A percentile compares a stretch with the other conserved stretches of the same genome.
Conservation (phyloP, 1,140 invertebrate genomes). For the Oncopodura yosiiana region DNA sequence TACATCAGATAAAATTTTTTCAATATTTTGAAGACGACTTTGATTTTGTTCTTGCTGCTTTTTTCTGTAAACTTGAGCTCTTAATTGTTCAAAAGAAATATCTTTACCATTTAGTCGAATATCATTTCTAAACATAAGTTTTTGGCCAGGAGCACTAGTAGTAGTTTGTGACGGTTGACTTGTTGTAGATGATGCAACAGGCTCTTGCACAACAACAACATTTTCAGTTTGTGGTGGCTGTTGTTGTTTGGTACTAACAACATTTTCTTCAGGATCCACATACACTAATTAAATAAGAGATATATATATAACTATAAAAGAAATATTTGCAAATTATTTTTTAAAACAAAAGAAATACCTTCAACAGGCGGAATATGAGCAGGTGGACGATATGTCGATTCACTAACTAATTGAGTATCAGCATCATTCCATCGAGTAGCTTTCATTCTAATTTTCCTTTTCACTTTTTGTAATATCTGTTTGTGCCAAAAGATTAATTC, state of each 20-base stretch:
- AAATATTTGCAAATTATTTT: background rate
- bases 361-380: background rate
- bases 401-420: too few relatives aligned
- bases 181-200: background rate
- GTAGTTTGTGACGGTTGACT: background rate
- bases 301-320: too few relatives aligned
- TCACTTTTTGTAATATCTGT: slow-evolving; percentile 1
- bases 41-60: background rate
- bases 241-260: too few relatives aligned
- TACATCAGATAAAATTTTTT: too few relatives aligned
- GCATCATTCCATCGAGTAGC: slow-evolving; percentile 12
- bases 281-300: too few relatives aligned
- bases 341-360: background rate
- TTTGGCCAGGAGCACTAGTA: background rate
- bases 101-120: background rate
- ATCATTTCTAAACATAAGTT: background rate
- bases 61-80: slow-evolving; percentile 7
- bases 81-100: slow-evolving; percentile 12
- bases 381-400: background rate
- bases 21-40: too few relatives aligned
- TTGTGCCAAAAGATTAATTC: background rate
- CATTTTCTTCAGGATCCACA: too few relatives aligned
- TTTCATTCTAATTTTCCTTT: slow-evolving; percentile 18
- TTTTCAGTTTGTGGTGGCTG: too few relatives aligned
- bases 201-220: slow-evolving; percentile 6